These are phyloP conservation scores for Atta colombica DNA, from an alignment of 1,140 invertebrate species.

Conservation along the genomic window DNA sequence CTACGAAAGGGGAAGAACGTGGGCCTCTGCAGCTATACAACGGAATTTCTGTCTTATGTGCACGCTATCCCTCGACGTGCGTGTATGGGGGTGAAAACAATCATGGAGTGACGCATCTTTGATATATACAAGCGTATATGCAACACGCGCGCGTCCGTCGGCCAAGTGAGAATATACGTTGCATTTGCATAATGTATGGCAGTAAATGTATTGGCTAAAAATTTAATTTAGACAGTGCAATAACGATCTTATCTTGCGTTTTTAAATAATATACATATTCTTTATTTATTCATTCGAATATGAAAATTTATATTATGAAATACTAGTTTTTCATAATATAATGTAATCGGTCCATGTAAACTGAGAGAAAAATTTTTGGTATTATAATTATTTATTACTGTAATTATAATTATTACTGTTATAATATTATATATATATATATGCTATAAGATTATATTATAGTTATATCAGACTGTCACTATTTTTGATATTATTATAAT, in stretches of 20 bases:
- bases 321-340: not conserved
- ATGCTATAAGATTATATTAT: too few relatives aligned
- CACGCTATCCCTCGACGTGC: conserved; percentile 28
- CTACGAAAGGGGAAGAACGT: conserved; percentile 32
- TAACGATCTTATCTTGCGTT: not conserved
- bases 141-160: not conserved
- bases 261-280: not conserved
- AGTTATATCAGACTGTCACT: too few relatives aligned
- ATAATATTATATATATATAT: too few relatives aligned
- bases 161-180: conserved; percentile 24
- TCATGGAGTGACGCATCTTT: conserved; percentile 41
- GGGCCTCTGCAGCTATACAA: conserved; percentile 34
- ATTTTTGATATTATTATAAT: too few relatives aligned
- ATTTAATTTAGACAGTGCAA: not conserved
- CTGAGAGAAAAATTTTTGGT: too few relatives aligned
- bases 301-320: not conserved
- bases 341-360: too few relatives aligned
- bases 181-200: conserved; percentile 17
- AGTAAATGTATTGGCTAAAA: not conserved
- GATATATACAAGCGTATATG: conserved; percentile 10
- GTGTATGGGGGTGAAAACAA: conserved; percentile 41
- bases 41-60: conserved; percentile 54
- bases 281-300: not conserved
- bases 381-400: too few relatives aligned
- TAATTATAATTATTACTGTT: too few relatives aligned